A percentile compares a stretch with the other conserved stretches of the same genome.
These are phyloP conservation scores for Temnothorax longispinosus DNA, from an alignment of 1,140 invertebrate genomes.

Conservation along the genomic window DNA sequence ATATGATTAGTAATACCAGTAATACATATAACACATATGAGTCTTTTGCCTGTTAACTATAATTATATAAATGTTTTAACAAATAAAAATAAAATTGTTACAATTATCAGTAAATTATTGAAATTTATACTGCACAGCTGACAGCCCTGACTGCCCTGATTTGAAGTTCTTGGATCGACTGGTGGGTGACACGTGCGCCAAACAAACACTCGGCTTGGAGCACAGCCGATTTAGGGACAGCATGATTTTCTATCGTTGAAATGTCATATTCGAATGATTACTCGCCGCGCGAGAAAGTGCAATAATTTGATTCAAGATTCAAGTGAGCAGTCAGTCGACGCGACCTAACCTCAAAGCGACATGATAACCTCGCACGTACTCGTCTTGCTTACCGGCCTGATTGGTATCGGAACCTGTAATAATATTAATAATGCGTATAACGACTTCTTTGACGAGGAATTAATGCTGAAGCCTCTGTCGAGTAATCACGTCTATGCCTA, in stretches of 20 bases:
- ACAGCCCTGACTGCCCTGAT: no score
- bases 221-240: slow-evolving; percentile 14
- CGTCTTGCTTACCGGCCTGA: slow-evolving; percentile 44
- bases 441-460: slow-evolving; percentile 92
- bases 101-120: no score
- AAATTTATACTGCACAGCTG: no score
- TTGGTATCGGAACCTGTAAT: slow-evolving; percentile 56
- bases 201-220: neutral
- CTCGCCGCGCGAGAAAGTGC: neutral
- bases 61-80: no score
- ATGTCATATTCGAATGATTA: neutral
- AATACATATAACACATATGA: no score
- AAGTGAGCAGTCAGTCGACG: neutral
- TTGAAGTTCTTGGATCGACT: neutral
- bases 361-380: slow-evolving; percentile 38
- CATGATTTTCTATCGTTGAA: slow-evolving; percentile 46
- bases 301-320: neutral
- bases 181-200: neutral
- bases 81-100: no score
- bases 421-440: slow-evolving; percentile 71
- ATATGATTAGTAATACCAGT: no score
- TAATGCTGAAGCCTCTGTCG: slow-evolving; percentile 92
- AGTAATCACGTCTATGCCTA: slow-evolving; percentile 93
- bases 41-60: no score
- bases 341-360: slow-evolving; percentile 24